These are phyloP conservation scores for Apis cerana DNA, from an alignment of 1,140 invertebrate species.

Conservation along the genomic window DNA sequence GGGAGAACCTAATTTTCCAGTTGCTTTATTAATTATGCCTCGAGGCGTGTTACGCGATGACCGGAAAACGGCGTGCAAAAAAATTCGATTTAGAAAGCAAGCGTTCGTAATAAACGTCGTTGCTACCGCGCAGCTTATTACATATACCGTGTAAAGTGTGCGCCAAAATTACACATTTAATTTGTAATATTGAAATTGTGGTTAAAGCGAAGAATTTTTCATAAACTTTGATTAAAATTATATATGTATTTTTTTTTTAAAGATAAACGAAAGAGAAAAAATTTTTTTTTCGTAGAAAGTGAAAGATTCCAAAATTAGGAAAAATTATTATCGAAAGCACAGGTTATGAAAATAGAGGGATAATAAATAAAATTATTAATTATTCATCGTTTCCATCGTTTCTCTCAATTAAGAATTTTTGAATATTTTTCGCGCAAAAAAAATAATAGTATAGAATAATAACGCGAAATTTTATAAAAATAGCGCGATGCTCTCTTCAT, in stretches of 20 bases:
- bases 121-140: neutral
- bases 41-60: constrained; percentile 37
- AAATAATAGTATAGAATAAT: no score
- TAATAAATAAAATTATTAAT: neutral
- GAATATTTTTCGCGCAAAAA: neutral
- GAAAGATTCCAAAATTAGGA: no score
- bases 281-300: no score
- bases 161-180: neutral
- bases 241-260: no score
- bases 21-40: constrained; percentile 52
- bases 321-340: no score
- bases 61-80: constrained; percentile 38
- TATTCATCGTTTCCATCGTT: neutral
- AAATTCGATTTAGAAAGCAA: constrained; percentile 46
- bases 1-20: constrained; percentile 52
- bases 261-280: no score
- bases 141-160: neutral
- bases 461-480: neutral
- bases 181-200: no score
- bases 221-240: no score
- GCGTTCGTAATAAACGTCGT: constrained; percentile 11
- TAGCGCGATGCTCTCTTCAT: neutral
- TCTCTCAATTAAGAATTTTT: neutral
- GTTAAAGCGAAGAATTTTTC: neutral
- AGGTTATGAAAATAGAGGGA: neutral